Base-by-base conservation (phyloP, 1,140 invertebrate genomes). In the Luehdorfia chinensis region DNA sequence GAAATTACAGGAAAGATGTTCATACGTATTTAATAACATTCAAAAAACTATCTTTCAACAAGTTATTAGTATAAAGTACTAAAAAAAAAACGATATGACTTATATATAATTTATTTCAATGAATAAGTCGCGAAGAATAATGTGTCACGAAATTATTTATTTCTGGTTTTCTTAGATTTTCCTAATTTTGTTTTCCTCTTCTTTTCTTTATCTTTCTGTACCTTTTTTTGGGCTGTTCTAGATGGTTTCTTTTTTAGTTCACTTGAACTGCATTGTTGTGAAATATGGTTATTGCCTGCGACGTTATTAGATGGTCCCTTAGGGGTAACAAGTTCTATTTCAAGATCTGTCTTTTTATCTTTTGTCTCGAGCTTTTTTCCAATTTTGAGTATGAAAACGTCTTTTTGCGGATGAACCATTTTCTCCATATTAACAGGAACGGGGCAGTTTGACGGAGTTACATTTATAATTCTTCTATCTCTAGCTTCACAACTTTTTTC, bases 351-450 rank as follows among this genome's bases (percentile, higher is more conserved):
- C 48, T 81, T 85, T 49, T 85, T 85, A 49, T 85, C 77, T 37
- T 76, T 72, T 1, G 78, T 78, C 60, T 85, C 78, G 9, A 85
- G 45, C 57, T 84, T 85, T 34, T 85, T 85, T 6, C 79, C 81
- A 43, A 85, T 84, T 65, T 85, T 85, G 8, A 85, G 50, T 50
- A 85, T 84, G 37, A 85, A 85, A 5, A 85, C 81, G 37, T 85
- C 81, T 59, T 80, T 83, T 25, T 66, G 49, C 2, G 72, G 71
- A 49, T 84, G 65, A 9, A 75, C 13, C 5, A 61, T 39, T 66
- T 85, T 85, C 45, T 68, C 65, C 63, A 84, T 76, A 45, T 74
- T 58, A 0, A 81, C 60, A 3, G 79, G 72, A 1, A 72, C 61
- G 0, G 72, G 72, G 43, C 79, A 85, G 19, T 75, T 81, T 0